Conservation (phyloP, 2,113 vertebrate species). For the Malurus melanocephalus region DNA sequence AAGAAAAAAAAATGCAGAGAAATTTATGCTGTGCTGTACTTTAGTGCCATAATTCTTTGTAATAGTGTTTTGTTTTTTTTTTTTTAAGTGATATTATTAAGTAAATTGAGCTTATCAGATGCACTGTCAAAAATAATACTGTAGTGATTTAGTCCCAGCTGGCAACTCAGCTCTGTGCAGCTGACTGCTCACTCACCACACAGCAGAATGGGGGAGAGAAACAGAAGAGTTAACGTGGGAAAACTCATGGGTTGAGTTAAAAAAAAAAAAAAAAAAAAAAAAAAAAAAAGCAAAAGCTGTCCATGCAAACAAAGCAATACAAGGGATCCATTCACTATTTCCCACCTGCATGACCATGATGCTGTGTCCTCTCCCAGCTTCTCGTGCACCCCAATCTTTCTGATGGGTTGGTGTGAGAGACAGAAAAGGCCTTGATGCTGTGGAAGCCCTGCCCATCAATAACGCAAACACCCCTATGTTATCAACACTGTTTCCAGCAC, state of each 20-base stretch:
- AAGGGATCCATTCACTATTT: neutral
- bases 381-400: neutral
- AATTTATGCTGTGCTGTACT: neutral
- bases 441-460: neutral
- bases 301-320: neutral
- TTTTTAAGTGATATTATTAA: neutral
- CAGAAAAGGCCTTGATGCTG: neutral
- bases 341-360: rapidly evolving
- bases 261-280: neutral
- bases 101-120: neutral
- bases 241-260: neutral
- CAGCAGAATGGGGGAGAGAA: neutral
- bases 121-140: neutral
- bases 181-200: neutral
- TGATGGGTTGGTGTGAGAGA: neutral
- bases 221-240: neutral
- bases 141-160: neutral
- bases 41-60: neutral
- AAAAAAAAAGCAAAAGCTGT: neutral
- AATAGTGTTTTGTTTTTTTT: neutral
- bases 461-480: neutral
- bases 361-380: neutral
- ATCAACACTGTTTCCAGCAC: neutral
- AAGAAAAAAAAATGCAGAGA: neutral
- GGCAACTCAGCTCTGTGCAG: neutral